These are phyloP conservation scores for Uropsilus gracilis DNA, from an alignment of 2,113 vertebrate species.

Conservation along the genomic window DNA sequence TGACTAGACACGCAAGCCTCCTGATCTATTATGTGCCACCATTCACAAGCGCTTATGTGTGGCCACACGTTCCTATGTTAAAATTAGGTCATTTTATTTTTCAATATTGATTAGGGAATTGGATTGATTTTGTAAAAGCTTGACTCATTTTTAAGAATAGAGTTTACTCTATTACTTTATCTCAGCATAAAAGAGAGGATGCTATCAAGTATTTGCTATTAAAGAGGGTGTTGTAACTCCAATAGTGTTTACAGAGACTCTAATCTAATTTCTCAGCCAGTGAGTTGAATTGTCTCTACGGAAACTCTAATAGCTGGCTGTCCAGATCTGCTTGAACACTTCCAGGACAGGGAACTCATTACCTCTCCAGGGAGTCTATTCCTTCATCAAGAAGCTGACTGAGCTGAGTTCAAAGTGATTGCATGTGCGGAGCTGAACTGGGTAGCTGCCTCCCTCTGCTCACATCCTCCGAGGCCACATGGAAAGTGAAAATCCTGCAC, in stretches of 20 bases:
- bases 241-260: not conserved
- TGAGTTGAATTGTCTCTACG: not conserved
- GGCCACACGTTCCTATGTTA: not conserved
- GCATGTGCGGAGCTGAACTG: not conserved
- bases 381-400: not conserved
- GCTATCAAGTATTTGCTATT: not conserved
- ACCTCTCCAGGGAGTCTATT: not conserved
- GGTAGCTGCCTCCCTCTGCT: not conserved
- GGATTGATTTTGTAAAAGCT: not conserved
- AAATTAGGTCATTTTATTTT: not conserved
- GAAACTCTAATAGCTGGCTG: not conserved
- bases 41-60: not conserved
- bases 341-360: not conserved
- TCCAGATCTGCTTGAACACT: not conserved
- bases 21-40: not conserved
- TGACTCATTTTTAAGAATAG: not conserved
- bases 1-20: not conserved
- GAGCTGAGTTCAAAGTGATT: not conserved
- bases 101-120: not conserved
- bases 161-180: conserved; percentile 45
- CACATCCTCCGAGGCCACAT: not conserved
- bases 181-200: not conserved
- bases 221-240: not conserved
- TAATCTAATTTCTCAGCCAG: not conserved
- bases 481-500: not conserved